A percentile compares a stretch with the other conserved stretches of the same genome.
Conservation (phyloP, 2,797 vertebrate genomes). For the Oreonectes daqikongensis region DNA sequence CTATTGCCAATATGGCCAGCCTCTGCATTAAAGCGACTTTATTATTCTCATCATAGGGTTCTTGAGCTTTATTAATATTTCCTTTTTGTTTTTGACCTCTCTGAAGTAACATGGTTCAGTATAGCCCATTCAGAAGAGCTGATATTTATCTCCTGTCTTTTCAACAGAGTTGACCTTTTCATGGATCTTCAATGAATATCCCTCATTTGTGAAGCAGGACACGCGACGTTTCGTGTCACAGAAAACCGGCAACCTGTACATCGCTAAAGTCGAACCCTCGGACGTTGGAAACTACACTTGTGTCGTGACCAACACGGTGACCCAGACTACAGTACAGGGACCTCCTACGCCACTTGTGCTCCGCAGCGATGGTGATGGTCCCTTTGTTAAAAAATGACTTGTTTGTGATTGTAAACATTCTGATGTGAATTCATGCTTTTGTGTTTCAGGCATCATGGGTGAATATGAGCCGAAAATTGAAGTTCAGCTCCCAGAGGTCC, state of each 20-base stretch:
- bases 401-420: background rate
- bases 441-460: constrained; percentile 90
- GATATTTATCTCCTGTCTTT: constrained; percentile 13
- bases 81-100: background rate
- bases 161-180: constrained; percentile 87
- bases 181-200: constrained; percentile 95
- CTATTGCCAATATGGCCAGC: background rate
- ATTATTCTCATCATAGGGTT: background rate
- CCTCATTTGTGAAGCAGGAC: constrained; percentile 87
- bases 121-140: background rate
- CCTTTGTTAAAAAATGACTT: background rate
- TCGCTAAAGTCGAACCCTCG: constrained; percentile 90
- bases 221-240: constrained; percentile 92
- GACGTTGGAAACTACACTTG: constrained; percentile 95
- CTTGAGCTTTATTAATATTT: constrained; percentile 1
- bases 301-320: constrained; percentile 89
- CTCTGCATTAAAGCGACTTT: background rate
- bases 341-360: constrained; percentile 89
- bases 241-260: constrained; percentile 92
- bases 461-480: constrained; percentile 98
- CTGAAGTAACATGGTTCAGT: background rate
- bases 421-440: background rate
- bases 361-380: constrained; percentile 85
- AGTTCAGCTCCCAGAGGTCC: constrained; percentile 90
- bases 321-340: constrained; percentile 85